Base-by-base conservation (phyloP, 2,888 invertebrate genomes). In the Aphodius sticticus region DNA sequence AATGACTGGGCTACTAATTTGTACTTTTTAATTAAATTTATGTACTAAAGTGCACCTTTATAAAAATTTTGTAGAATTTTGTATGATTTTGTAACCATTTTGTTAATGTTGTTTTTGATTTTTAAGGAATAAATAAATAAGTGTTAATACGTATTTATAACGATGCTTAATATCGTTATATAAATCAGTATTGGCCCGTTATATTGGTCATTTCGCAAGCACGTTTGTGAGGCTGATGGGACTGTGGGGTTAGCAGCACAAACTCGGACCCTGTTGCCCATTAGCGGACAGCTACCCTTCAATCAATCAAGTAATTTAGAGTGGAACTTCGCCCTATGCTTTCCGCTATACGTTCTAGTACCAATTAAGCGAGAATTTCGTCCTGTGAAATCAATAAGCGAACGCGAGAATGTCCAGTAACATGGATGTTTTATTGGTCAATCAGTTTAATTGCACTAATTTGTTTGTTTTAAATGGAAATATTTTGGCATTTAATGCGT, bases 271-370 rank as follows among this genome's bases (percentile, higher is more conserved):
- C 53, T 53, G 7, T 53, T 53, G 53, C 9, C 53, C 53, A 53
- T 53, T 53, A 53, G 53, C 6, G 53, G 53, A 53, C 53, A 53
- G 53, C 53, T 53, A 53, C 53, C 53, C 53, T 53, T 53, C 53
- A 53, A 53, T 53, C 53, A 53, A 53, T 53, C 53, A 53, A 53
- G 53, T 53, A 53, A 53, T 53, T 53, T 53, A 53, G 53, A 53
- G 53, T 53, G 53, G 53, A 53, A 53, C 53, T 12, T 53, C 53
- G 12, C 53, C 53, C 53, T 53, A 53, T 12, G 9, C 53, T 0
- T 5, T 5, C 12, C 7, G 53, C 53, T 0, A 2, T 9, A 7
- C 9, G 6, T 53, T 53, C 53, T 53, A 53, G 7, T 0, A 53
- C 53, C 53, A 53, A 53, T 53, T 53, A 53, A 53, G 12, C 53